phyloP scores from a whole-genome alignment of 2,797 vertebrate species.

The Lepilemur septentrionalis region DNA sequence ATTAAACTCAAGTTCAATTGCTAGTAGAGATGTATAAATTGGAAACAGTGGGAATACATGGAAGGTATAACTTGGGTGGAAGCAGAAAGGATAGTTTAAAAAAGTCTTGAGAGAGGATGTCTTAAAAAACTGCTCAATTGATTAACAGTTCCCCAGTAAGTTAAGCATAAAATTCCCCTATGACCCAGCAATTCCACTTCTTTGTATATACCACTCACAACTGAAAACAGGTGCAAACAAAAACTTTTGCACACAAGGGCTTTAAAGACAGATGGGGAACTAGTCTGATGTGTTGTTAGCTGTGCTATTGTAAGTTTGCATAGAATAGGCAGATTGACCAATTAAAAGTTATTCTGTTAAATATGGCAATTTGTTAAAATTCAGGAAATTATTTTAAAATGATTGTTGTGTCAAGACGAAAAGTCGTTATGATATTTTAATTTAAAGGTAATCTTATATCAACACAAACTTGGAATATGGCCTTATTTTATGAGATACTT shows the following conservation, averaged over 20 bases:
- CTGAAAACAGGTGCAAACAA: not conserved
- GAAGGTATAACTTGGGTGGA: not conserved
- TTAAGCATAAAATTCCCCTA: not conserved
- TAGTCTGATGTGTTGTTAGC: not conserved
- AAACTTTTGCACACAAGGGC: not conserved
- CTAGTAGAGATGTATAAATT: not conserved
- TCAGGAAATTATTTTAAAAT: slow-evolving; percentile 9
- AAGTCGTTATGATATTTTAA: not conserved
- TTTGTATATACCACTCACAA: not conserved
- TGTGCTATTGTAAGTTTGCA: not conserved
- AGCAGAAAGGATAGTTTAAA: not conserved
- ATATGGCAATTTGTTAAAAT: slow-evolving; percentile 4
- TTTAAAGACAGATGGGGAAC: not conserved
- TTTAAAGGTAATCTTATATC: slow-evolving; percentile 28
- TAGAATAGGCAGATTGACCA: not conserved
- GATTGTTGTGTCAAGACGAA: not conserved
- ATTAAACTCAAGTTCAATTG: not conserved
- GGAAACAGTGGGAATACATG: not conserved
- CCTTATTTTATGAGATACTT: not conserved
- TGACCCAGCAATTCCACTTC: not conserved
- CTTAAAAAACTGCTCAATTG: not conserved
- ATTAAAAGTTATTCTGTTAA: not conserved
- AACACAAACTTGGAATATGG: not conserved
- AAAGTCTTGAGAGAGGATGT: not conserved
- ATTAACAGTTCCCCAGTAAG: not conserved